phyloP scores from a whole-genome alignment of 2,888 invertebrate genomes.

The Thysanoteuthis rhombus region DNA sequence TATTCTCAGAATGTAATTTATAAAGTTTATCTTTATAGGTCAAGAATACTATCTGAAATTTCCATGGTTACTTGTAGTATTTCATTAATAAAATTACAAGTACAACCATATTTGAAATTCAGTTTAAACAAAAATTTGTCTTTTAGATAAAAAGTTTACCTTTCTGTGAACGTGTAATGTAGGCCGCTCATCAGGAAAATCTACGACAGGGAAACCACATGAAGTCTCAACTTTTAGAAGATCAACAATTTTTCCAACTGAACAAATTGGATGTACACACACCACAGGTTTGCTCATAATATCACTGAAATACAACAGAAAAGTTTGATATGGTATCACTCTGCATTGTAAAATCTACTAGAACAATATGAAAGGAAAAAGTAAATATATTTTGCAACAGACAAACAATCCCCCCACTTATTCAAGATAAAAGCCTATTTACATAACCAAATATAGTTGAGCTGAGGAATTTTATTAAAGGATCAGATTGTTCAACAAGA shows the following conservation, averaged over 20 bases:
- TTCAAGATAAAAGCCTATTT: background rate
- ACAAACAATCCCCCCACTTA: background rate
- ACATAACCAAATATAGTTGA: background rate
- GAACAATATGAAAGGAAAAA: background rate
- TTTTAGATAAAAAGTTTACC: background rate
- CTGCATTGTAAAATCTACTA: background rate
- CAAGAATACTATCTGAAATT: too few relatives aligned
- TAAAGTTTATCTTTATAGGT: too few relatives aligned
- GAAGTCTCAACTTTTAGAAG: conserved; percentile 82
- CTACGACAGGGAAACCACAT: conserved; percentile 90
- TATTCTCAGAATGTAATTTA: too few relatives aligned
- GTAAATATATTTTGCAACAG: background rate
- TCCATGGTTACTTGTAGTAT: too few relatives aligned
- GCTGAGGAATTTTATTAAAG: background rate
- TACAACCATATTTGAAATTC: background rate
- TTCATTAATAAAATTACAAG: background rate
- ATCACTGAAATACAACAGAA: conserved; percentile 61
- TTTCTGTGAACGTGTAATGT: background rate
- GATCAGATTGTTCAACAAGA: background rate
- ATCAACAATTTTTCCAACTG: conserved; percentile 87
- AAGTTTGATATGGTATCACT: background rate
- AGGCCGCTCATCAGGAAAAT: conserved; percentile 38
- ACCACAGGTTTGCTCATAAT: conserved; percentile 94
- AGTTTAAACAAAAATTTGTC: background rate
- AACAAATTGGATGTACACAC: conserved; percentile 84